Percentiles rank a stretch among this genome's conserved stretches.
phyloP scores from a whole-genome alignment of 2,797 vertebrate genomes.

The Centropyge bicolor region DNA sequence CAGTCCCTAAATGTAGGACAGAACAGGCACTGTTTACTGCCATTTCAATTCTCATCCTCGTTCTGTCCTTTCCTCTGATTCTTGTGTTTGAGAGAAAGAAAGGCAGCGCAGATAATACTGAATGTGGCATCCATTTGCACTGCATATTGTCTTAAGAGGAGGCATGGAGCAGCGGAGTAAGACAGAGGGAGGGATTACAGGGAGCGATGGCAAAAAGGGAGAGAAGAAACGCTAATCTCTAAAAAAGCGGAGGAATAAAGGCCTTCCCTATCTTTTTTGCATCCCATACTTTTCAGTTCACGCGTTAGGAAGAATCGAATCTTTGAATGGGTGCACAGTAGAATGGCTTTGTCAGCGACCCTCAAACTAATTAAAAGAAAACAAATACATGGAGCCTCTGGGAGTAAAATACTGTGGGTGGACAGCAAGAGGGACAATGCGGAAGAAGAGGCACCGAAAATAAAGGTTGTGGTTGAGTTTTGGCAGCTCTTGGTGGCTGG shows the following conservation, averaged over 20 bases:
- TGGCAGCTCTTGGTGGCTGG: conserved; percentile 48
- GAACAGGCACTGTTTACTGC: neutral
- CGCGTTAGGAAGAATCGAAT: conserved; percentile 40
- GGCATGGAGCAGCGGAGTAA: conserved; percentile 37
- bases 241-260: conserved; percentile 38
- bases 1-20: neutral
- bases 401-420: conserved; percentile 28
- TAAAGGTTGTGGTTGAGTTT: conserved; percentile 52
- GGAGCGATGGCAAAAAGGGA: conserved; percentile 37
- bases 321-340: conserved; percentile 54
- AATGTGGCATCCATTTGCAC: conserved; percentile 44
- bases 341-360: conserved; percentile 60
- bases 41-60: neutral
- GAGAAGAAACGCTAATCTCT: conserved; percentile 49
- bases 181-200: conserved; percentile 39
- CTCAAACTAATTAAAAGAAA: conserved; percentile 70
- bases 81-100: conserved; percentile 25
- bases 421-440: conserved; percentile 43
- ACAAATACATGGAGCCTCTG: conserved; percentile 37
- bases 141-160: conserved; percentile 40
- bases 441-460: conserved; percentile 43
- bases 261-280: conserved; percentile 28
- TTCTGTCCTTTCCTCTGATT: conserved; percentile 1
- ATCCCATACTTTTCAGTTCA: conserved; percentile 32
- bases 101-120: conserved; percentile 17